Evolutionary conservation across 2,888 invertebrate species (phyloP).

Genomic region (Electrophaes corylata): DNA sequence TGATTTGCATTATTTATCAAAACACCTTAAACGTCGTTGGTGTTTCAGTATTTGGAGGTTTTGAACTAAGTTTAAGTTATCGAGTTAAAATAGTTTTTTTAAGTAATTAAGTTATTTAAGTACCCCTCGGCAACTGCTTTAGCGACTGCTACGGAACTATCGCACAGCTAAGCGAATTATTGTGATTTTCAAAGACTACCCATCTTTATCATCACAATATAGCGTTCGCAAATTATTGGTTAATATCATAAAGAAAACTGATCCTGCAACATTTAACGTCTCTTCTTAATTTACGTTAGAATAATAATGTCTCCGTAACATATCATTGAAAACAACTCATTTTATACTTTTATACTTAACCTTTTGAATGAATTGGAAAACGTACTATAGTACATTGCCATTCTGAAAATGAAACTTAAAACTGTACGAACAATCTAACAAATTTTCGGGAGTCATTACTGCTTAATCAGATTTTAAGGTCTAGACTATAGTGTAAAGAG

Average conservation of each 20-base stretch:
- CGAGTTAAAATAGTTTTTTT: conserved; percentile 13
- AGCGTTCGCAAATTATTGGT: not conserved
- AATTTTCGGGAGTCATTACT: no score
- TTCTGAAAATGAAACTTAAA: no score
- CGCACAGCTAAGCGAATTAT: conserved; percentile 18
- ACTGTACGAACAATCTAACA: no score
- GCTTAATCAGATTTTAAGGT: no score
- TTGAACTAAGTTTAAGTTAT: not conserved
- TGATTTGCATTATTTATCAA: not conserved
- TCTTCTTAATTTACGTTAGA: no score
- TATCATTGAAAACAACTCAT: no score
- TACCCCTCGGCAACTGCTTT: not conserved
- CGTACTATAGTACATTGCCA: no score
- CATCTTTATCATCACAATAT: conserved; percentile 4
- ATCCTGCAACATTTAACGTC: no score
- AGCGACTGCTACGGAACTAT: conserved; percentile 4
- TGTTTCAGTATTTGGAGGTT: conserved; percentile 9
- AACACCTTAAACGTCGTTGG: not conserved
- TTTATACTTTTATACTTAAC: no score
- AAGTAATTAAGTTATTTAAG: conserved; percentile 15
- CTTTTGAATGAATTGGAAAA: no score
- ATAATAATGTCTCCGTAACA: no score
- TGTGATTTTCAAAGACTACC: not conserved
- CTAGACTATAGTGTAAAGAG: no score
- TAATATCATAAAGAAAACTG: not conserved